phyloP scores from a whole-genome alignment of 1,140 invertebrate genomes.

The Rhagoletis zephyria region DNA sequence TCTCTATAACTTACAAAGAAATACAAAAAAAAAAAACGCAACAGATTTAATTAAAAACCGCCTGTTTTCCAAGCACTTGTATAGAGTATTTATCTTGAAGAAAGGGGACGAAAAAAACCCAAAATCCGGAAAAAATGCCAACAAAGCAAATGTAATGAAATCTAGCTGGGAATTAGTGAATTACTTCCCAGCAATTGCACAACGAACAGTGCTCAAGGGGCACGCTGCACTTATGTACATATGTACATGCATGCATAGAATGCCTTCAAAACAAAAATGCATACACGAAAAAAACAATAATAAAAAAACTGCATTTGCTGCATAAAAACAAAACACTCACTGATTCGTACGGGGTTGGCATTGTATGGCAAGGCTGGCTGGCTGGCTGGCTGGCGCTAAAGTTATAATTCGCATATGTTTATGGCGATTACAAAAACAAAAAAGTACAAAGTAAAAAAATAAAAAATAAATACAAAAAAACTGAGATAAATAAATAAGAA shows the following conservation, averaged over 20 bases:
- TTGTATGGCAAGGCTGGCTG: conserved; percentile 8
- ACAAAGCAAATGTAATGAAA: conserved; percentile 33
- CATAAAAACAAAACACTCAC: conserved; percentile 13
- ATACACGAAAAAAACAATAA: background rate
- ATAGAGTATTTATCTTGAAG: background rate
- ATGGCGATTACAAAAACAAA: conserved; percentile 23
- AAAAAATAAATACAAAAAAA: background rate
- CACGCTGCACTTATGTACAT: background rate
- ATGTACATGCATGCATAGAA: background rate
- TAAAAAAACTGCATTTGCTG: background rate
- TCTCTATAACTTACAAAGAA: background rate
- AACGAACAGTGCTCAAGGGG: background rate
- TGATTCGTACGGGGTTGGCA: background rate
- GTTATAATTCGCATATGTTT: conserved; percentile 43
- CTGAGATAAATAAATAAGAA: conserved; percentile 20
- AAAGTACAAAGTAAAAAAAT: background rate
- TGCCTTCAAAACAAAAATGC: background rate
- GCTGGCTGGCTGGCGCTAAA: background rate
- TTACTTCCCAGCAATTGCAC: conserved; percentile 46
- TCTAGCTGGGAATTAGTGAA: conserved; percentile 21
- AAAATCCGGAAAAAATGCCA: conserved; percentile 38
- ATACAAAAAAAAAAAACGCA: background rate
- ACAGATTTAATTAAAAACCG: conserved; percentile 27
- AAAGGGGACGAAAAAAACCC: background rate
- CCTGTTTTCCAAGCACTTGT: conserved; percentile 19